phyloP scores from a whole-genome alignment of 2,888 invertebrate species.

The Acronicta alni region DNA sequence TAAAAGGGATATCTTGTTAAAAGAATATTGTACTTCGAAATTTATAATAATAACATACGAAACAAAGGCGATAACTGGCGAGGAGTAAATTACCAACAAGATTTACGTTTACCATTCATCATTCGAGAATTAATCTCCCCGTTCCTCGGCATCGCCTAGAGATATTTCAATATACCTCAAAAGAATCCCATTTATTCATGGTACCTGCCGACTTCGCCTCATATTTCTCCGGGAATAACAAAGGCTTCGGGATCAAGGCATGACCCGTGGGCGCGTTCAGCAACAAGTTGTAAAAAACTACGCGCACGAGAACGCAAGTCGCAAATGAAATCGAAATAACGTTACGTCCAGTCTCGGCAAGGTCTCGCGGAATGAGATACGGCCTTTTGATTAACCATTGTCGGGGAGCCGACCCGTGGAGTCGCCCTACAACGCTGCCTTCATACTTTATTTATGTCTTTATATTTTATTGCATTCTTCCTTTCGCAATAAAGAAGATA shows the following conservation, averaged over 20 bases:
- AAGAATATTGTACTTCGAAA: slow-evolving; percentile 55
- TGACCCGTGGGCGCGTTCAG: slow-evolving; percentile 79
- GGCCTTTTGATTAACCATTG: slow-evolving; percentile 87
- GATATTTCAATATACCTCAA: slow-evolving; percentile 85
- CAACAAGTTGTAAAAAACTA: slow-evolving; percentile 78
- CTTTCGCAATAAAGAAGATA: slow-evolving; percentile 46
- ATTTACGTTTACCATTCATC: slow-evolving; percentile 82
- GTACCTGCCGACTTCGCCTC: slow-evolving; percentile 77
- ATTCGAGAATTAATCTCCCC: slow-evolving; percentile 79
- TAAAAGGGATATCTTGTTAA: slow-evolving; percentile 57
- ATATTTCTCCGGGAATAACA: slow-evolving; percentile 86
- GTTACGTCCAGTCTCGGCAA: slow-evolving; percentile 75
- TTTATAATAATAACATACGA: slow-evolving; percentile 58
- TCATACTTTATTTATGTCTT: slow-evolving; percentile 53
- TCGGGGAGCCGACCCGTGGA: slow-evolving; percentile 73
- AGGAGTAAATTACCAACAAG: slow-evolving; percentile 80
- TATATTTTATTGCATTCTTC: slow-evolving; percentile 57
- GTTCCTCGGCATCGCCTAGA: slow-evolving; percentile 77
- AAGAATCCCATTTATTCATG: slow-evolving; percentile 83
- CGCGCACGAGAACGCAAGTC: slow-evolving; percentile 87
- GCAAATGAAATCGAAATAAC: slow-evolving; percentile 89
- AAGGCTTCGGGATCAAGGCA: slow-evolving; percentile 78
- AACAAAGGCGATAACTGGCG: slow-evolving; percentile 78
- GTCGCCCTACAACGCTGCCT: slow-evolving; percentile 62
- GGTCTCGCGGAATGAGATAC: slow-evolving; percentile 85